A percentile compares a stretch with the other conserved stretches of the same genome.
These are phyloP conservation scores for Nemopilema nomurai DNA, from an alignment of 30 jellyfish, hydroid and myxozoan species.

Conservation along the genomic window DNA sequence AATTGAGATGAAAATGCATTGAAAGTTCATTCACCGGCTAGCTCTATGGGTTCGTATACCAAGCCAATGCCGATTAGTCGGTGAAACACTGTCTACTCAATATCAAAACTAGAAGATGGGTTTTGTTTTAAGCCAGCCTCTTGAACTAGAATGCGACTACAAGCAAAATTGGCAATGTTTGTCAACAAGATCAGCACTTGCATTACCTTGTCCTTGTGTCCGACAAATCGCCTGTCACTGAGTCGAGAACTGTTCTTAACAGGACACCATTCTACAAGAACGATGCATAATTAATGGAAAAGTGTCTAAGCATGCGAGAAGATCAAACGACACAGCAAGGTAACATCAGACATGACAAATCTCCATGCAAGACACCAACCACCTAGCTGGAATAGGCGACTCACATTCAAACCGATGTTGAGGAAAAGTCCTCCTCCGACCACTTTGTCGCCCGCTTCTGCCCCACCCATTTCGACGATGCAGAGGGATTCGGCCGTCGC, in stretches of 20 bases:
- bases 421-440: slow-evolving; percentile 88
- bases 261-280: slow-evolving; percentile 92
- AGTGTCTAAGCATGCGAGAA: not conserved
- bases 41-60: no score
- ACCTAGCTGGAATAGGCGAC: not conserved
- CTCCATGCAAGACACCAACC: not conserved
- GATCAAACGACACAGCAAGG: not conserved
- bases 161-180: no score
- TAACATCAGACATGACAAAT: not conserved
- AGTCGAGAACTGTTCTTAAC: slow-evolving; percentile 90
- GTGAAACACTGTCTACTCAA: no score
- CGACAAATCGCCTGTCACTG: slow-evolving; percentile 98
- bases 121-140: no score
- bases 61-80: no score
- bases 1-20: not conserved
- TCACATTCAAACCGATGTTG: slow-evolving; percentile 88
- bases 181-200: no score
- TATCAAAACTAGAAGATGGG: no score
- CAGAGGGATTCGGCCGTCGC: slow-evolving; percentile 99
- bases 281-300: not conserved
- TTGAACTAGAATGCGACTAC: no score
- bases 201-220: slow-evolving; percentile 97
- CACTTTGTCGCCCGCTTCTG: slow-evolving; percentile 79
- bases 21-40: no score
- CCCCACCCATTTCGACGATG: slow-evolving; percentile 98